Conservation (phyloP, 2,888 invertebrate species). For the Nomada hirtipes region DNA sequence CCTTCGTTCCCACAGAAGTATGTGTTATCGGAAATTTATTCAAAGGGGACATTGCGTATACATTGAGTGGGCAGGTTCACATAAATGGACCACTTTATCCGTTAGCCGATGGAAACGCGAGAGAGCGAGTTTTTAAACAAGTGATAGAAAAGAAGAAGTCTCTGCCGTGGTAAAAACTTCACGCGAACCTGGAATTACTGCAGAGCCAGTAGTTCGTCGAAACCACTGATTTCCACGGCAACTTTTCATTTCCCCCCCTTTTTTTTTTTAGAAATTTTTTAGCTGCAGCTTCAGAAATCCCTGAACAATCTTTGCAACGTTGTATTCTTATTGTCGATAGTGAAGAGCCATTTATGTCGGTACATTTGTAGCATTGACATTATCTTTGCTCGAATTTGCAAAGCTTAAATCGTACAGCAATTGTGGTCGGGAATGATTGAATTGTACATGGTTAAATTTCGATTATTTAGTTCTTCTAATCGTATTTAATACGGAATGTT, state of each 20-base stretch:
- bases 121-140: constrained; percentile 23
- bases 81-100: constrained; percentile 10
- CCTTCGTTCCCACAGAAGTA: background rate
- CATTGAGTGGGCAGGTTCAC: constrained; percentile 5
- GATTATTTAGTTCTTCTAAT: no score
- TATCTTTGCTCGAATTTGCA: no score
- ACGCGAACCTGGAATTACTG: background rate
- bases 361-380: no score
- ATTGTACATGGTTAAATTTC: no score
- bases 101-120: background rate
- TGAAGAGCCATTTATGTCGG: no score
- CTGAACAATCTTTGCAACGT: background rate
- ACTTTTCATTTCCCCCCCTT: no score
- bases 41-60: constrained; percentile 22
- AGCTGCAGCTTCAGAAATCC: background rate
- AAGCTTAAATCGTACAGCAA: no score
- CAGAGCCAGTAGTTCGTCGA: constrained; percentile 1
- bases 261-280: background rate
- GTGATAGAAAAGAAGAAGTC: constrained; percentile 23
- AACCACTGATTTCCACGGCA: constrained; percentile 1
- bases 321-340: no score
- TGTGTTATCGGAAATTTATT: constrained; percentile 21
- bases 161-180: constrained; percentile 10
- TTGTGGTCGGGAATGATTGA: no score
- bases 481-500: no score